A percentile compares a stretch with the other conserved stretches of the same genome.
These are phyloP conservation scores for Raja brachyura DNA, from an alignment of 2,113 vertebrate genomes.

Conservation along the genomic window DNA sequence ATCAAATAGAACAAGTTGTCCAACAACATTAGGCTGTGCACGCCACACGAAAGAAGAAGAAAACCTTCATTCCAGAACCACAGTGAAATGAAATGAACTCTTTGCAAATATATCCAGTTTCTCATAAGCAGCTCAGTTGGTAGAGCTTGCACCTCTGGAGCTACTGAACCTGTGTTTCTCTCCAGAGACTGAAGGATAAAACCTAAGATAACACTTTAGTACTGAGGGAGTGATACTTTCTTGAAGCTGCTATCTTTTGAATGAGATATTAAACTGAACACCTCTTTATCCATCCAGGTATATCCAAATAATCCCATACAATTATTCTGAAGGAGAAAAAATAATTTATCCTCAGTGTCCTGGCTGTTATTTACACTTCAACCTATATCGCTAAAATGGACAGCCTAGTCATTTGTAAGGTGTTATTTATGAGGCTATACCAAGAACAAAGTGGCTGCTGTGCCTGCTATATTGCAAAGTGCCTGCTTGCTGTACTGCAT, in stretches of 20 bases:
- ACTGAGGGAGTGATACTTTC: neutral
- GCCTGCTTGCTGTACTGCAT: neutral
- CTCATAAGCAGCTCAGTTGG: neutral
- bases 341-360: neutral
- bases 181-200: neutral
- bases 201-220: neutral
- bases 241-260: neutral
- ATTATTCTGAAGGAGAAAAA: neutral
- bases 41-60: too few species aligned
- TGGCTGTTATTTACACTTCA: neutral
- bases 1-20: too few species aligned
- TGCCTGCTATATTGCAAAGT: neutral
- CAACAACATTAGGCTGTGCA: too few species aligned
- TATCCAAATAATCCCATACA: neutral
- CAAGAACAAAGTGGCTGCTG: neutral
- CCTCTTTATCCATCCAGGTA: neutral
- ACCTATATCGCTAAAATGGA: neutral
- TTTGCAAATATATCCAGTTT: neutral
- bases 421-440: neutral
- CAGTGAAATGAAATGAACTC: neutral
- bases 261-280: neutral
- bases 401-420: neutral
- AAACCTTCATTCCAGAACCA: neutral
- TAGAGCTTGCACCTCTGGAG: neutral
- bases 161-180: neutral